These are phyloP conservation scores for Cephus pygmeus DNA, from an alignment of 2,888 invertebrate species.

Conservation along the genomic window DNA sequence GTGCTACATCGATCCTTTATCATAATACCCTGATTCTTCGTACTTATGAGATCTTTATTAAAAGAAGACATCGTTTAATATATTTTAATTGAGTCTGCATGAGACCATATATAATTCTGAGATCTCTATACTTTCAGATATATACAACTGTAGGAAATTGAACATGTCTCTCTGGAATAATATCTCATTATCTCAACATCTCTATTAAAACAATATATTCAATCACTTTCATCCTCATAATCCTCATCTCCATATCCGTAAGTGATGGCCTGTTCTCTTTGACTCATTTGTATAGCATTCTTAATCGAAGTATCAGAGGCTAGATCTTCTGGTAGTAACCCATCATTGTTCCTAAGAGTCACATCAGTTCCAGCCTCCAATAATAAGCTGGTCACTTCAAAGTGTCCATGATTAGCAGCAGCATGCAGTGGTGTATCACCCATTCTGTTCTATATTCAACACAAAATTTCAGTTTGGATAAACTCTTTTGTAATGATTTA, in stretches of 20 bases:
- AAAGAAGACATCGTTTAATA: not conserved
- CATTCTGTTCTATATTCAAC: conserved; percentile 70
- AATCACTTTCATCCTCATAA: conserved; percentile 66
- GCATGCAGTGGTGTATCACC: conserved; percentile 75
- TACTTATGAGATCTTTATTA: not conserved
- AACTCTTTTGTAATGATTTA: not conserved
- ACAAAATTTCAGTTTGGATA: not conserved
- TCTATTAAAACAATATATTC: conserved; percentile 23
- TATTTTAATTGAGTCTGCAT: not conserved
- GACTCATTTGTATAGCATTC: conserved; percentile 57
- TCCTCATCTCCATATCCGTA: conserved; percentile 59
- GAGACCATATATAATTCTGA: not conserved
- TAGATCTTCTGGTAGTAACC: conserved; percentile 68
- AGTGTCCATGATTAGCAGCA: conserved; percentile 72
- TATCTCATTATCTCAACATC: not conserved
- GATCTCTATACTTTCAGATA: not conserved
- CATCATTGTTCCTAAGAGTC: conserved; percentile 68
- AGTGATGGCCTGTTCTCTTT: conserved; percentile 35
- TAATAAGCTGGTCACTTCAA: conserved; percentile 68
- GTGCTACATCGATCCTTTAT: not conserved
- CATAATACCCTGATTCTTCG: not conserved
- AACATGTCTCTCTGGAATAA: not conserved
- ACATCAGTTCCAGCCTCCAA: conserved; percentile 68
- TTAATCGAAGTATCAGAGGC: conserved; percentile 66
- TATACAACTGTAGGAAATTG: not conserved